These are phyloP conservation scores for Urophycis tenuis DNA, from an alignment of 2,797 vertebrate species.

Conservation along the genomic window DNA sequence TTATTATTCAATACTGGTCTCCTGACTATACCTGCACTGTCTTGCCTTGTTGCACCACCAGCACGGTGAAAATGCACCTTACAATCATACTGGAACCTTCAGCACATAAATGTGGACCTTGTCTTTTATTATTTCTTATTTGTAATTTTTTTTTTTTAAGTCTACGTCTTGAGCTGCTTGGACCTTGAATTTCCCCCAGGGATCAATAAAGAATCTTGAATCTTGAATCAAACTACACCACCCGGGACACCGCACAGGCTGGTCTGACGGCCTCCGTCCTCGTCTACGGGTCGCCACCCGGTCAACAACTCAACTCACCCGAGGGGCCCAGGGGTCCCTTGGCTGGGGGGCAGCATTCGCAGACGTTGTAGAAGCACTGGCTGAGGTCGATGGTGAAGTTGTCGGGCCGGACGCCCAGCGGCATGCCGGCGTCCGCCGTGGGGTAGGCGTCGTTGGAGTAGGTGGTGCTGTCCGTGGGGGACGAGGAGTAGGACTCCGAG, in stretches of 20 bases:
- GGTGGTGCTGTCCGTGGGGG: conserved; percentile 67
- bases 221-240: no score
- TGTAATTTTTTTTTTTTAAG: no score
- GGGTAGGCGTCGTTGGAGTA: conserved; percentile 60
- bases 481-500: conserved; percentile 56
- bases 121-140: no score
- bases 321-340: conserved; percentile 72
- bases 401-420: conserved; percentile 57
- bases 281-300: conserved; percentile 58
- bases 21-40: no score
- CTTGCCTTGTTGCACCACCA: no score
- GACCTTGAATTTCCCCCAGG: no score
- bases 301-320: conserved; percentile 48
- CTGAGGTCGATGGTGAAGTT: conserved; percentile 80
- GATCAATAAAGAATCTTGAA: no score
- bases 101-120: no score
- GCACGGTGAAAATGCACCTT: no score
- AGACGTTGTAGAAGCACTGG: conserved; percentile 89
- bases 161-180: no score
- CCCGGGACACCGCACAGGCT: neutral
- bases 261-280: conserved; percentile 26
- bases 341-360: conserved; percentile 81
- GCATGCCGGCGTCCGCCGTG: conserved; percentile 53
- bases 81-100: no score
- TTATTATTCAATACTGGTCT: no score